Evolutionary conservation across 2,888 invertebrate species (phyloP), one percentile per base, ranked within the genome.

Genomic region (Apodemia hepburni): DNA sequence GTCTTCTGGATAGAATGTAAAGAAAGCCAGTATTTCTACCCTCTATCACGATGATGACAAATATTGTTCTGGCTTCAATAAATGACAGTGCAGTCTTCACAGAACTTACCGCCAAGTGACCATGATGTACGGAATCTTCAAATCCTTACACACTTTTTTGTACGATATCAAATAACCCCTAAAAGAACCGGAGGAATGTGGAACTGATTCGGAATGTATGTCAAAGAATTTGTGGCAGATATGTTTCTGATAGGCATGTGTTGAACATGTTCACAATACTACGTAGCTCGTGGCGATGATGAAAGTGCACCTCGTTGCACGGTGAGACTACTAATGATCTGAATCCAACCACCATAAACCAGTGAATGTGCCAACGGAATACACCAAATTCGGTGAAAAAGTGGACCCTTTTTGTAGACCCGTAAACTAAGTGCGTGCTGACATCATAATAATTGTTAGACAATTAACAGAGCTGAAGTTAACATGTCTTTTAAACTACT

Each of bases 381-480:
- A 54, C 27, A 61, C 61, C 61, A 58, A 58, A 61, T 11, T 27
- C 12, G 45, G 58, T 58, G 45, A 45, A 45, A 38, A 17, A 6
- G 38, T 54, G 61, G 58, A 45, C 45, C 42, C 22, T 22, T 4
- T 54, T 27, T 12, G 22, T 22, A 22, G 27, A 15, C 15, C 15
- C 15, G 15, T 22, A 22, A 54, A 54, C 54, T 54, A 54, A 27
- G 54, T 54, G 54, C 54, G 54, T 54, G 54, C 54, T 12, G 54
- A 54, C 54, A 54, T 51, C 18, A 51, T 54, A 27, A 54, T 54
- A 54, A 54, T 54, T 60, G 65, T 58, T 54, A 67, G 67, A 68
- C 66, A 69, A 68, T 70, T 66, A 60, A 62, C 69, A 70, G 70
- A 69, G 68, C 68, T 66, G 66, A 61, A 45, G n/a, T 45, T 45